A percentile compares a stretch with the other conserved stretches of the same genome.
Evolutionary conservation across 1,140 invertebrate species (phyloP).

Genomic region (Danaus plexippus): DNA sequence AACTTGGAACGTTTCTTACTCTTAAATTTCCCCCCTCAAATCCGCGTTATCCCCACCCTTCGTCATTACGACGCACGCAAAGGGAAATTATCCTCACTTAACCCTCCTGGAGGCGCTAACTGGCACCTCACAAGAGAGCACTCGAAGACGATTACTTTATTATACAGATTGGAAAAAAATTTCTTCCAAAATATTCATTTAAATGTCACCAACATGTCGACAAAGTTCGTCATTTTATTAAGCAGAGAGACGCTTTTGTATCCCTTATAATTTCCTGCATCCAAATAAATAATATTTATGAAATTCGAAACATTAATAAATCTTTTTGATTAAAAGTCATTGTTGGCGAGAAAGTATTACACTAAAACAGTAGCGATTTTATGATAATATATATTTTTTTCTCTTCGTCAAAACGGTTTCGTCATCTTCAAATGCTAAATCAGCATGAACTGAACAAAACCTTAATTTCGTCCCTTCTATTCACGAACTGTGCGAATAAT

Average conservation of each 20-base stretch:
- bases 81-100: slow-evolving; percentile 70
- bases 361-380: no score
- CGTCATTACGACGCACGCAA: slow-evolving; percentile 66
- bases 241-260: slow-evolving; percentile 5
- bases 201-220: slow-evolving; percentile 14
- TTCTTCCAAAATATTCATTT: slow-evolving; percentile 46
- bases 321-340: no score
- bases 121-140: slow-evolving; percentile 62
- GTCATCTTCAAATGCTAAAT: slow-evolving; percentile 27
- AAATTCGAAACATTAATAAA: no score
- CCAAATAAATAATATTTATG: no score
- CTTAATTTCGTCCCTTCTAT: slow-evolving; percentile 52
- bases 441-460: slow-evolving; percentile 44
- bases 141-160: slow-evolving; percentile 63
- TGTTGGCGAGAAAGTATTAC: no score
- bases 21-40: slow-evolving; percentile 19
- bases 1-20: slow-evolving; percentile 19
- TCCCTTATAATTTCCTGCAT: not conserved
- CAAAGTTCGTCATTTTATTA: slow-evolving; percentile 9
- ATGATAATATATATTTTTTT: no score
- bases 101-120: slow-evolving; percentile 69
- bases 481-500: slow-evolving; percentile 42
- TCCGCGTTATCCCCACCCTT: slow-evolving; percentile 21
- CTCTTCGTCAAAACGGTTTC: slow-evolving; percentile 10
- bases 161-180: slow-evolving; percentile 62